Evolutionary conservation across 1,140 invertebrate species (phyloP), one percentile per base, ranked within the genome.

Genomic region (Trichonephila clavipes): DNA sequence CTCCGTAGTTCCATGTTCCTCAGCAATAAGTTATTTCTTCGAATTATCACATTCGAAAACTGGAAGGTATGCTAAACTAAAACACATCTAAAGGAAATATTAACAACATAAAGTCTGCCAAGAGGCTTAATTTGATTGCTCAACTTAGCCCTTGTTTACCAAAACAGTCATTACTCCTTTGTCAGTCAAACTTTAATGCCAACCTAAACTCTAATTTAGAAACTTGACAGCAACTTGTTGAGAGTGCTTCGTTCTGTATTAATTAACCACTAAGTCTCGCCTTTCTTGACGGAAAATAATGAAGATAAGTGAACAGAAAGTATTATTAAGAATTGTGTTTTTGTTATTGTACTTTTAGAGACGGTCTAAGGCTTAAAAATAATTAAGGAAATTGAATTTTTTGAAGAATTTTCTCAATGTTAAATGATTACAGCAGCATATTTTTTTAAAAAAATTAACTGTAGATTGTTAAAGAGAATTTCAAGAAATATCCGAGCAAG

Each of bases 101-200:
- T 86, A 24, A 58, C 24, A 61, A 86, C n/a, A 61, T 16, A 59
- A 7, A 62, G 14, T 24, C 83, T 44, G 81, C 28, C 7, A 21
- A n/a, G 24, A 86, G 7, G 44, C 83, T 86, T 86, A 86, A 86
- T 86, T 62, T 86, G 83, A 86, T 86, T 86, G 83, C 21, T 86
- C 19, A 28, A n/a, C 58, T 86, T 62, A 86, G n/a, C 21, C 59
- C 0, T 28, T 86, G 40, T 86, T 61, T 86, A 28, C 83, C 28
- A 44, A 10, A 40, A 62, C 19, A 86, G 51, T 86, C 83, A 86
- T 86, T 86, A 86, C 83, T 61, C 58, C 58, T 51, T 21, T 21
- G 83, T 58, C 58, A 40, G 24, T 61, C 83, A 86, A 86, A 62
- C 21, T 86, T 62, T 86, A 62, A 86, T 61, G 51, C 51, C 19